phyloP scores from a whole-genome alignment of 2,113 vertebrate genomes.

The Pachyramphus minor region DNA sequence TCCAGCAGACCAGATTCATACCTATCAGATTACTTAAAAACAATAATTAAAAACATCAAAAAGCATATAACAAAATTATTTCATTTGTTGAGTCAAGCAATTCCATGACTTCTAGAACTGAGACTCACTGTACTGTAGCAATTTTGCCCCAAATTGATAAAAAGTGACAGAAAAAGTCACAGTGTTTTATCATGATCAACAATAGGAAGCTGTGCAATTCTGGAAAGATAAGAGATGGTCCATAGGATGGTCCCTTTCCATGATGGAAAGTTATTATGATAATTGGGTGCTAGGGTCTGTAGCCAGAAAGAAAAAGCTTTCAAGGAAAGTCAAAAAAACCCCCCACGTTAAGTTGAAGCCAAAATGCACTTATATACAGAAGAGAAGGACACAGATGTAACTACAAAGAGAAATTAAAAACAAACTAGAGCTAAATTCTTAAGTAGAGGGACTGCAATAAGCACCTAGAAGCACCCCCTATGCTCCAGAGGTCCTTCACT shows the following conservation, averaged over 20 bases:
- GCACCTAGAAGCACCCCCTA: neutral
- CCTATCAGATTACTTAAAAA: neutral
- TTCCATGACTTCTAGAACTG: neutral
- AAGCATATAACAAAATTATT: neutral
- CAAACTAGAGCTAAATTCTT: neutral
- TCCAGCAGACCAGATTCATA: neutral
- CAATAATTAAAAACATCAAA: neutral
- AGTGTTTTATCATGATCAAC: neutral
- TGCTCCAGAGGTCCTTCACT: neutral
- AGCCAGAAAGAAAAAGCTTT: neutral
- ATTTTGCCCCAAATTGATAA: neutral
- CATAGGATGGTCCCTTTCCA: neutral
- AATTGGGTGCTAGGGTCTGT: neutral
- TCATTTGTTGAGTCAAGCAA: neutral
- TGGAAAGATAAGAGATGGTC: neutral
- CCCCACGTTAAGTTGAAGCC: neutral
- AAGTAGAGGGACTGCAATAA: neutral
- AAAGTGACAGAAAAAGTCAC: neutral
- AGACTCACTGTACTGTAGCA: neutral
- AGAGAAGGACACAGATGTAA: neutral
- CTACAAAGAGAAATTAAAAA: neutral
- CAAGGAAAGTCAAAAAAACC: neutral
- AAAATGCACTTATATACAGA: neutral
- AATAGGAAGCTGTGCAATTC: neutral
- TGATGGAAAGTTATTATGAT: neutral